These are phyloP conservation scores for Decapterus maruadsi DNA, from an alignment of 2,797 vertebrate genomes.

Conservation along the genomic window DNA sequence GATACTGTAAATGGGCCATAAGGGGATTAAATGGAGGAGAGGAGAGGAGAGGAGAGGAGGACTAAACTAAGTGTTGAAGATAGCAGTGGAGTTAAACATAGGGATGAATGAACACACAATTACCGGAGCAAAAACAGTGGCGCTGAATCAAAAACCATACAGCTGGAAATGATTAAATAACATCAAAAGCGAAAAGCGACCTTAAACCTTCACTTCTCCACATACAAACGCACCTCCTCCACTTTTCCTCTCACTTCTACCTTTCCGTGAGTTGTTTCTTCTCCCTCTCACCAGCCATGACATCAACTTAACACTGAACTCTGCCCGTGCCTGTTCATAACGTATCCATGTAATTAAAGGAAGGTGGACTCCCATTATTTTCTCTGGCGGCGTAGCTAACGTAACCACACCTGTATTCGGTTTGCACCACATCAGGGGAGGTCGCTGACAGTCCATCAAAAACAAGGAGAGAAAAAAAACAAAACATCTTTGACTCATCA, in stretches of 20 bases:
- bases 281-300: constrained; percentile 10
- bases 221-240: not conserved
- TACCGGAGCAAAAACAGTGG: not conserved
- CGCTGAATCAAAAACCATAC: not conserved
- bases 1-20: constrained; percentile 3
- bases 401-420: not conserved
- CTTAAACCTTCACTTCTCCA: constrained; percentile 13
- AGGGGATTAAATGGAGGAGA: not conserved
- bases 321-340: constrained; percentile 11
- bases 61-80: not conserved
- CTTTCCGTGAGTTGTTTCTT: not conserved
- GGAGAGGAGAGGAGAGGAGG: not conserved
- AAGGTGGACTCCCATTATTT: constrained; percentile 28
- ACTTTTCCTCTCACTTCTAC: constrained; percentile 1
- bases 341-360: constrained; percentile 30
- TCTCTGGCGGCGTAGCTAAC: constrained; percentile 2
- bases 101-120: not conserved
- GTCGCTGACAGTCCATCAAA: constrained; percentile 35
- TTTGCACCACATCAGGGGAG: constrained; percentile 12
- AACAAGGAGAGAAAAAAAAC: constrained; percentile 7
- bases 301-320: constrained; percentile 19
- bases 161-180: constrained; percentile 9
- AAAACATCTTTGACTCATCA: not conserved
- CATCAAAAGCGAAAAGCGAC: not conserved
- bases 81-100: not conserved